Evolutionary conservation across 2,113 vertebrate genomes (phyloP), one percentile per base, ranked within the genome.

Genomic region (Spermophilus dauricus): DNA sequence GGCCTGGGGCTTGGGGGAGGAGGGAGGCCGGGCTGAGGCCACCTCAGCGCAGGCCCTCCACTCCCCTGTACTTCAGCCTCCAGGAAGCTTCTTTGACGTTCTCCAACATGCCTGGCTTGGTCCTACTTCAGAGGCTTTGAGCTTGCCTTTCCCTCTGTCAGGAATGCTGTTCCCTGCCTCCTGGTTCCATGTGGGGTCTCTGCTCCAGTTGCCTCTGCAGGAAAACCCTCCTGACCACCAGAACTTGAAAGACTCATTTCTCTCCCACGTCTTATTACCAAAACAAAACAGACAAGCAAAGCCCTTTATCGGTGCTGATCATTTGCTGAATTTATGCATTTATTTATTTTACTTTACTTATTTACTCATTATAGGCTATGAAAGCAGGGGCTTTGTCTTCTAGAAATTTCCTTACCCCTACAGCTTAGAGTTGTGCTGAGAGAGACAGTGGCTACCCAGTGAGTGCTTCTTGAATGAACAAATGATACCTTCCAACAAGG

Each of bases 261-360:
- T 80, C 86, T 39, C 16, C 51, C 24, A 39, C n/a, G 61, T 53
- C 4, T 5, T 80, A 5, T 61, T 75, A 4, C 34, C 39, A n/a
- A 72, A 8, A n/a, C 4, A 16, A 58, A 39, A 4, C 2, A 14
- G 16, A 34, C 58, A 58, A 84, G 0, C 58, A 39, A 76, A 32
- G 26, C 7, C 4, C 18, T 77, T 76, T 22, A 17, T 42, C 34
- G 63, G 63, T 48, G 48, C 48, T 69, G 77, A 24, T 20, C 1
- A 3, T 7, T 82, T 34, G 9, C 69, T 77, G 37, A 48, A 61
- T 39, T 48, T 45, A 53, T 45, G n/a, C 30, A 48, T 73, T 77
- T 39, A 65, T 89, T 88, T 34, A 58, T 89, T 88, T 78, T 58
- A 39, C 83, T 94, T 95, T 78, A 61, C 16, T 39, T 56, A 77